Conservation (phyloP, 2,888 invertebrate species). For the Campoplex capitator region DNA sequence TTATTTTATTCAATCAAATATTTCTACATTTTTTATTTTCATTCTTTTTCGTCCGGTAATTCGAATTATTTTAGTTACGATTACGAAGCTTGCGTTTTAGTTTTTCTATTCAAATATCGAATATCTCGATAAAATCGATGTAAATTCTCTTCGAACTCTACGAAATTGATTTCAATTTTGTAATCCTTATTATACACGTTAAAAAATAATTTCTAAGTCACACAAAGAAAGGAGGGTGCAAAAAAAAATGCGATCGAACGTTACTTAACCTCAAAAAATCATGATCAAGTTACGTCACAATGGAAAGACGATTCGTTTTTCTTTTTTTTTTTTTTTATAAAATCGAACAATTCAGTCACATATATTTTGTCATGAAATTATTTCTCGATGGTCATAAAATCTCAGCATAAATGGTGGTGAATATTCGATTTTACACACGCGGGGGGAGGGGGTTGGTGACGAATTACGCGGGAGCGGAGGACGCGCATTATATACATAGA, state of each 20-base stretch:
- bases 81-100: too few species aligned
- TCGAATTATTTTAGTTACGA: too few species aligned
- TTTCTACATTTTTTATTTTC: neutral
- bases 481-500: conserved; percentile 38
- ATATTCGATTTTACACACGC: conserved; percentile 33
- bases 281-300: neutral
- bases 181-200: neutral
- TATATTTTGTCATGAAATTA: neutral
- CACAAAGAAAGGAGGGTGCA: neutral
- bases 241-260: neutral
- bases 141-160: neutral
- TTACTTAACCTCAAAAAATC: neutral
- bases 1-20: neutral
- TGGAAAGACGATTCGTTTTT: too few species aligned
- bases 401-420: conserved; percentile 19
- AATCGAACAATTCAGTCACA: neutral
- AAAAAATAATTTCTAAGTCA: too few species aligned
- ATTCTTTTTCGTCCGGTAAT: neutral
- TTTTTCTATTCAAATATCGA: neutral
- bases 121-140: neutral
- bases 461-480: conserved; percentile 39
- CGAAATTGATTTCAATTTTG: neutral
- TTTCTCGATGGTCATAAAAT: neutral
- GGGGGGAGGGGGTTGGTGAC: conserved; percentile 51
- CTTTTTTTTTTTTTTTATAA: neutral